A percentile compares a stretch with the other conserved stretches of the same genome.
Conservation (phyloP, 2,888 invertebrate species). For the Cephus runcator region DNA sequence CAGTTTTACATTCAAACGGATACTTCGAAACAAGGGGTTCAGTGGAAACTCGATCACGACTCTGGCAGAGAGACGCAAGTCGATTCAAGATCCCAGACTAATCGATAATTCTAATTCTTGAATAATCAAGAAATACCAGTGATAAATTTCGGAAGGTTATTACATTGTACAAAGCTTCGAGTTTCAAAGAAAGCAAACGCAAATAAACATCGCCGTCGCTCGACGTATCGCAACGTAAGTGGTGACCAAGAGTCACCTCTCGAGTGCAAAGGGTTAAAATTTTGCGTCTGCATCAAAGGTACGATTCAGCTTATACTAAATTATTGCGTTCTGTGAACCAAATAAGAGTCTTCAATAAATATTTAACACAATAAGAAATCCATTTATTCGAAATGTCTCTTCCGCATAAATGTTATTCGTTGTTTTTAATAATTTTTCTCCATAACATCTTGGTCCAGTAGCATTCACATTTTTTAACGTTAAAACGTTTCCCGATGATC, state of each 20-base stretch:
- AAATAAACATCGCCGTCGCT: no score
- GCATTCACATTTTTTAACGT: neutral
- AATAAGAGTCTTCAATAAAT: neutral
- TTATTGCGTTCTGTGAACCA: neutral
- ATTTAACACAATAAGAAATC: neutral
- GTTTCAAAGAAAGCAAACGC: no score
- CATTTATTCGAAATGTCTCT: neutral
- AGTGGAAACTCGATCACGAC: conserved; percentile 10
- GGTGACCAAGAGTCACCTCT: no score
- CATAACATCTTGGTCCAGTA: neutral
- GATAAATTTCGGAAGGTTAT: no score
- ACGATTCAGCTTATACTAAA: neutral
- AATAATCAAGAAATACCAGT: no score
- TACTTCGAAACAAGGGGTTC: neutral
- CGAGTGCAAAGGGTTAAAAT: neutral
- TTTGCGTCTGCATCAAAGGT: neutral
- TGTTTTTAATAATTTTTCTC: neutral
- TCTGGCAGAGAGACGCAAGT: neutral
- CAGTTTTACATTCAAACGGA: conserved; percentile 23
- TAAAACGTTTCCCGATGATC: neutral
- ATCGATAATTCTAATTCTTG: no score
- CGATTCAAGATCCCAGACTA: no score
- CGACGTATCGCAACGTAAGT: no score
- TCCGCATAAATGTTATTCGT: neutral
- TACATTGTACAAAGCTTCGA: no score